Percentiles rank a stretch among this genome's conserved stretches.
Evolutionary conservation across 2,797 vertebrate genomes (phyloP).

Genomic region (Bradypus variegatus): DNA sequence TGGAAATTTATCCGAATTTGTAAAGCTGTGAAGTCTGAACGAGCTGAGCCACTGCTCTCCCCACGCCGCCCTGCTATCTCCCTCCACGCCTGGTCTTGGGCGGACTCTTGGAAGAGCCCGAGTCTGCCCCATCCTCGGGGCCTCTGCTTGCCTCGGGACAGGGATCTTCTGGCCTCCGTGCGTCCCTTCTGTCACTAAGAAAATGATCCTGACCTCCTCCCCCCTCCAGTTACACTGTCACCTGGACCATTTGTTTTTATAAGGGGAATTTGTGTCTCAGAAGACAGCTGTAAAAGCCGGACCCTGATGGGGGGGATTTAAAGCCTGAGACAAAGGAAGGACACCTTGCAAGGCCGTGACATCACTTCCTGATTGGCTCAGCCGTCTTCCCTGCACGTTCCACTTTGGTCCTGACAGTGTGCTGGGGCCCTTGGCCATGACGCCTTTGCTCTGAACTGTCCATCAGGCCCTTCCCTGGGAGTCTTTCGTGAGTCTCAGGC

Average conservation of each 20-base stretch:
- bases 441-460: too few species aligned
- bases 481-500: neutral
- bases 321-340: neutral
- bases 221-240: neutral
- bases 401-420: neutral
- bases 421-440: neutral
- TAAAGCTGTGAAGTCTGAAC: neutral
- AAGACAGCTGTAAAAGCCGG: neutral
- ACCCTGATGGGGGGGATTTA: too few species aligned
- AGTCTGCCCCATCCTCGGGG: neutral
- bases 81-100: neutral
- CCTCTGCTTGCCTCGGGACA: neutral
- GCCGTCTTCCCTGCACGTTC: too few species aligned
- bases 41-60: neutral
- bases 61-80: neutral
- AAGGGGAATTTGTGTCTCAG: neutral
- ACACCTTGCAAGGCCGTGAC: rapidly evolving
- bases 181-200: neutral
- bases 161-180: neutral
- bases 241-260: neutral
- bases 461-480: rapidly evolving
- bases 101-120: neutral
- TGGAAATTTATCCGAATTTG: neutral
- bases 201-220: neutral
- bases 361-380: neutral